These are phyloP conservation scores for Meliscaeva auricollis DNA, from an alignment of 2,888 invertebrate genomes.

Conservation along the genomic window DNA sequence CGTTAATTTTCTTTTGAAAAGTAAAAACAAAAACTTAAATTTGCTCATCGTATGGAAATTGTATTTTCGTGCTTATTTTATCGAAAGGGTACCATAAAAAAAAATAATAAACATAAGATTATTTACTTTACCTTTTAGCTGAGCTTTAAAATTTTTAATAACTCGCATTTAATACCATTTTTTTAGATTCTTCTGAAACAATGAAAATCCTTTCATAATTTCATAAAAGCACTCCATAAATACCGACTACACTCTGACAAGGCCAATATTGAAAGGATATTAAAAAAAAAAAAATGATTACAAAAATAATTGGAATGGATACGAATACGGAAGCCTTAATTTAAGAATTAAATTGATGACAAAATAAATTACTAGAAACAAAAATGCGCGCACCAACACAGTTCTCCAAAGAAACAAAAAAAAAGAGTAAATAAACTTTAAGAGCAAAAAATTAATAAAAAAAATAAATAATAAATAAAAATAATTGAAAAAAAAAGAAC, in stretches of 20 bases:
- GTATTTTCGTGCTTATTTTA: too few species aligned
- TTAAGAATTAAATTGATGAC: conserved; percentile 35
- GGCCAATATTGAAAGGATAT: conserved; percentile 20
- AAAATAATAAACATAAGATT: too few species aligned
- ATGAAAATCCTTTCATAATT: too few species aligned
- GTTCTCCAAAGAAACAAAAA: conserved; percentile 48
- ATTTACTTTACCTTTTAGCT: too few species aligned
- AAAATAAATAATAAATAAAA: background rate
- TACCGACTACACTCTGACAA: conserved; percentile 30
- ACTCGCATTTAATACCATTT: too few species aligned
- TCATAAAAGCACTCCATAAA: background rate
- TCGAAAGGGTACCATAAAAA: too few species aligned
- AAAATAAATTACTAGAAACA: conserved; percentile 26
- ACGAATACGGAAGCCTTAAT: conserved; percentile 61
- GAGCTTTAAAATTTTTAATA: too few species aligned
- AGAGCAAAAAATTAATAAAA: conserved; percentile 26
- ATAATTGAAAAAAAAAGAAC: background rate
- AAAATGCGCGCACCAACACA: conserved; percentile 57
- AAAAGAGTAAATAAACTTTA: conserved; percentile 8
- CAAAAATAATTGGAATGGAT: conserved; percentile 70
- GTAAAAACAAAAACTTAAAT: too few species aligned
- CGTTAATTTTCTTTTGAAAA: too few species aligned
- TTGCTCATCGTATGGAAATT: too few species aligned
- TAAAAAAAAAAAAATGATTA: background rate
- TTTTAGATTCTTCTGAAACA: too few species aligned